Evolutionary conservation across 2,888 invertebrate species (phyloP).

Genomic region (Rhaphigaster nebulosa): DNA sequence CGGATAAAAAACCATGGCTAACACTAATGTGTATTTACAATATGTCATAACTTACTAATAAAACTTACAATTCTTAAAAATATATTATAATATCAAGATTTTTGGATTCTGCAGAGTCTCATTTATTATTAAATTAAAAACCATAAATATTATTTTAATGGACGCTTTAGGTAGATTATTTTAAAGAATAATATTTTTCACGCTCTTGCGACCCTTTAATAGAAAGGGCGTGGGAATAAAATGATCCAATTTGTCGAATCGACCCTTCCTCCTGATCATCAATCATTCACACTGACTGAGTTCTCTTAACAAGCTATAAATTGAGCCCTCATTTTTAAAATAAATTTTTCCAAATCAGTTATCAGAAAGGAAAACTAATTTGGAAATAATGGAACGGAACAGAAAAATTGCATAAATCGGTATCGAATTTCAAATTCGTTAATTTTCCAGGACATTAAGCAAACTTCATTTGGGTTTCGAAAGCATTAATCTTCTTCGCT

Average conservation of each 20-base stretch:
- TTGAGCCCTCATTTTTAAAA: background rate
- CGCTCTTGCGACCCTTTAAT: background rate
- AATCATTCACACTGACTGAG: background rate
- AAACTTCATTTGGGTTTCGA: background rate
- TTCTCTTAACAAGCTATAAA: conserved; percentile 16
- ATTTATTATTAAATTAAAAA: too few relatives aligned
- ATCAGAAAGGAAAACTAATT: background rate
- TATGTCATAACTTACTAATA: too few relatives aligned
- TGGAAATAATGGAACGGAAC: background rate
- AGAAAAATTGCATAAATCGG: background rate
- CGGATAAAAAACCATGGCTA: too few relatives aligned
- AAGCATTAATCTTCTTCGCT: background rate
- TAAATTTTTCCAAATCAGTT: background rate
- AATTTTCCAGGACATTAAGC: background rate
- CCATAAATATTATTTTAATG: background rate
- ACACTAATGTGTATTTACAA: too few relatives aligned
- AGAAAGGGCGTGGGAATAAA: background rate
- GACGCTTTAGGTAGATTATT: background rate
- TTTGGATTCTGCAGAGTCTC: too few relatives aligned
- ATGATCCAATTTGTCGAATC: background rate
- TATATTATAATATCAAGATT: too few relatives aligned
- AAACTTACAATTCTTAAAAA: too few relatives aligned
- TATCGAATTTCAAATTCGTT: background rate
- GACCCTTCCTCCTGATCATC: background rate
- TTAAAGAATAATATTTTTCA: background rate